These are phyloP conservation scores for Xenopus laevis DNA, from an alignment of 2,113 vertebrate species.

Conservation along the genomic window DNA sequence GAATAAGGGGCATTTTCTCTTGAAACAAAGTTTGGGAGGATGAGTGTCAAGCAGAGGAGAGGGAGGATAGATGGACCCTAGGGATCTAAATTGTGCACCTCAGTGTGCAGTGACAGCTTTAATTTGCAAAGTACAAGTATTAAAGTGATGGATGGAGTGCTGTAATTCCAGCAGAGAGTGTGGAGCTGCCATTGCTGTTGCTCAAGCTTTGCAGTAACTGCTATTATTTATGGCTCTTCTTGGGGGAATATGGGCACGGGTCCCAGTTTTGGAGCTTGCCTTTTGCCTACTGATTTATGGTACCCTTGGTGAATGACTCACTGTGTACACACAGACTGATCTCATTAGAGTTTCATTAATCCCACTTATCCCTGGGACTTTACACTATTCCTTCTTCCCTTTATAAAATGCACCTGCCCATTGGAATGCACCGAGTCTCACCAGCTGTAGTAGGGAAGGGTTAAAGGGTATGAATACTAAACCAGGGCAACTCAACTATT, in stretches of 20 bases:
- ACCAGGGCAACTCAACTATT: not conserved
- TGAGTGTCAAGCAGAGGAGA: not conserved
- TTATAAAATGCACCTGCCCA: slow-evolving; percentile 15
- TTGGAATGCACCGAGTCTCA: no score
- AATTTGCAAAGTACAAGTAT: slow-evolving; percentile 66
- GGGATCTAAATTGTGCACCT: slow-evolving; percentile 53
- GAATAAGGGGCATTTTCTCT: not conserved
- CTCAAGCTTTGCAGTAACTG: slow-evolving; percentile 49
- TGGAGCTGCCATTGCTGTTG: not conserved
- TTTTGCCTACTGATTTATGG: slow-evolving; percentile 53
- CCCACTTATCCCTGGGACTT: slow-evolving; percentile 12
- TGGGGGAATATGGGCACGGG: slow-evolving; percentile 46
- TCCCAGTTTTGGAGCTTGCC: slow-evolving; percentile 44
- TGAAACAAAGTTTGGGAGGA: not conserved
- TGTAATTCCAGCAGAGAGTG: slow-evolving; percentile 43
- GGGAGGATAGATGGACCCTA: slow-evolving; percentile 11
- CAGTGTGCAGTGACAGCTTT: slow-evolving; percentile 59
- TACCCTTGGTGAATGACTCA: slow-evolving; percentile 51
- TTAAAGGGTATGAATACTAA: not conserved
- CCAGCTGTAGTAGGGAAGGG: not conserved
- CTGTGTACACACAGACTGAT: slow-evolving; percentile 50
- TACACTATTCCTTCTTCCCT: not conserved
- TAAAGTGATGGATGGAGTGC: slow-evolving; percentile 61
- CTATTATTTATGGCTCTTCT: slow-evolving; percentile 61
- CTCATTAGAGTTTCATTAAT: slow-evolving; percentile 53